Conservation (phyloP, 1,140 invertebrate genomes). For the Metaphire vulgaris region DNA sequence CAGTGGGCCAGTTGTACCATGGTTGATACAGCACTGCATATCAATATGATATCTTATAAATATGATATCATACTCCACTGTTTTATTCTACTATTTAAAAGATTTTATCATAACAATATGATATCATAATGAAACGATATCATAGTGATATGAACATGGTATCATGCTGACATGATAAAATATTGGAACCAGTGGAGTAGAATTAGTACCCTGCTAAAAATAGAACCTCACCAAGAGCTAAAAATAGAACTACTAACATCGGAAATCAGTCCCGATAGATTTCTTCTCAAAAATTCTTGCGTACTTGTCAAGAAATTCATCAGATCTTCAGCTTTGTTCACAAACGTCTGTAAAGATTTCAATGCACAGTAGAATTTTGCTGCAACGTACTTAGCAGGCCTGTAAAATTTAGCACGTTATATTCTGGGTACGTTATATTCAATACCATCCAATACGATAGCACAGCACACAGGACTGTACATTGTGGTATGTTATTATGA, state of each 20-base stretch:
- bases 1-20: too few species aligned
- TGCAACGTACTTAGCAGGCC: neutral
- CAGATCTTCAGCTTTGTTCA: neutral
- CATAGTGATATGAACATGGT: too few species aligned
- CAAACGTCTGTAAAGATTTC: neutral
- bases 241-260: neutral
- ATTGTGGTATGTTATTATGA: too few species aligned
- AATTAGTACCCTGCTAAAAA: neutral
- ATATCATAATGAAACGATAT: too few species aligned
- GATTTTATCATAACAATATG: too few species aligned
- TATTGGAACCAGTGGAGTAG: neutral
- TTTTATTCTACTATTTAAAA: neutral
- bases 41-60: neutral
- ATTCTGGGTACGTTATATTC: neutral
- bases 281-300: neutral
- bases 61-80: neutral
- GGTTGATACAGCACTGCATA: neutral
- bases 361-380: too few species aligned
- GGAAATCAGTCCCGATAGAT: neutral
- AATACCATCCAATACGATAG: too few species aligned
- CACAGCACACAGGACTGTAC: too few species aligned
- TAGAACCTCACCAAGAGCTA: neutral
- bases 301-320: neutral
- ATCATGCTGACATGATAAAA: neutral
- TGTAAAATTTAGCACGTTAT: neutral